Evolutionary conservation across 1,140 invertebrate genomes (phyloP).

Genomic region (Neodiprion virginianus): DNA sequence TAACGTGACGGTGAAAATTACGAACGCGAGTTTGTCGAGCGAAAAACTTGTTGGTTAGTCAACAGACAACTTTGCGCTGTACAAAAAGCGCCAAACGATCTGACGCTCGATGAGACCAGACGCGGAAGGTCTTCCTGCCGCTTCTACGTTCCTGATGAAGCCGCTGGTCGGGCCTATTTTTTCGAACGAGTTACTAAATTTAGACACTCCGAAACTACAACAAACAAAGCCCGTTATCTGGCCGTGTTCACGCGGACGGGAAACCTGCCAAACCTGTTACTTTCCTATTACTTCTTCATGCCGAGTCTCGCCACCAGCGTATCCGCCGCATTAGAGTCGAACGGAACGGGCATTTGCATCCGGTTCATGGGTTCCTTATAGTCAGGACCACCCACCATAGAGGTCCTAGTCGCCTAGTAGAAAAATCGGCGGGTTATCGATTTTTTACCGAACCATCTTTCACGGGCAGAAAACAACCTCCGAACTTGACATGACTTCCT

Average conservation of each 20-base stretch:
- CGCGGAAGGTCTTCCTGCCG: conserved; percentile 23
- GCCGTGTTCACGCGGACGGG: neutral
- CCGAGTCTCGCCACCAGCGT: conserved; percentile 9
- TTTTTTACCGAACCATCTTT: conserved; percentile 39
- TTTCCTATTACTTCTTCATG: conserved; percentile 38
- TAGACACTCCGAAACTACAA: conserved; percentile 20
- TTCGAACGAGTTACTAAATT: conserved; percentile 38
- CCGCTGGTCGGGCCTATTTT: conserved; percentile 43
- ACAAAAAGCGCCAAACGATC: too few relatives aligned
- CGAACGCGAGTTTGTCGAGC: too few relatives aligned
- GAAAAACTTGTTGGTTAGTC: too few relatives aligned
- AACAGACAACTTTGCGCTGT: too few relatives aligned
- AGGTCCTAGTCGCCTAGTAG: conserved; percentile 42
- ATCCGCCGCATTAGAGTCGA: neutral
- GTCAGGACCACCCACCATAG: too few relatives aligned
- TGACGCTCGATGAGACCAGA: too few relatives aligned
- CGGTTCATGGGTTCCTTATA: conserved; percentile 19
- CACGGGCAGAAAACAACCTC: conserved; percentile 22
- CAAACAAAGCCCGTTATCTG: neutral
- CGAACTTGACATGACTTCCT: conserved; percentile 33
- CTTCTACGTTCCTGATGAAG: conserved; percentile 41
- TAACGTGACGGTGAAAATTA: too few relatives aligned
- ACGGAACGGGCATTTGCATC: conserved; percentile 27
- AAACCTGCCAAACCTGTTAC: conserved; percentile 29
- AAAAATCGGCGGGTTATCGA: conserved; percentile 49